These are phyloP conservation scores for Chironomus tepperi DNA, from an alignment of 1,140 invertebrate species.

Conservation along the genomic window DNA sequence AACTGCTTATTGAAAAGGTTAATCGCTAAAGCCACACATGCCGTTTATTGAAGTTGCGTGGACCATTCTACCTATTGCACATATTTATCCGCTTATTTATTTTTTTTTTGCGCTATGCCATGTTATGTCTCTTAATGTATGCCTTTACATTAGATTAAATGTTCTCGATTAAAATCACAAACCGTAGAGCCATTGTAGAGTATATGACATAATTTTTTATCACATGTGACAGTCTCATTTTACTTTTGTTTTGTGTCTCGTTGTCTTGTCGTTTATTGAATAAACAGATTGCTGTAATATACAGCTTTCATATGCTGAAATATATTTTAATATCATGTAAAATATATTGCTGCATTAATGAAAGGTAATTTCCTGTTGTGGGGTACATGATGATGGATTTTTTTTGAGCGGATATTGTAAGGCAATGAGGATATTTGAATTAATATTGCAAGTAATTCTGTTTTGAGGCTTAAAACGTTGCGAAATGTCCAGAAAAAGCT, in stretches of 20 bases:
- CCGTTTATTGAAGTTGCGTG: constrained; percentile 5
- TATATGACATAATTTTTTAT: constrained; percentile 3
- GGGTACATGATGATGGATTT: too few species aligned
- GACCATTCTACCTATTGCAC: neutral
- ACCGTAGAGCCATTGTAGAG: neutral
- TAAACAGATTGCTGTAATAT: too few species aligned
- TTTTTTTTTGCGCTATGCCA: too few species aligned
- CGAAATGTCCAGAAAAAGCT: too few species aligned
- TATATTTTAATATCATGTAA: too few species aligned
- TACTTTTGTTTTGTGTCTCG: neutral
- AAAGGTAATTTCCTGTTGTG: too few species aligned
- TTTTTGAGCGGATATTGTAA: too few species aligned
- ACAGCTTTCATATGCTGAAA: too few species aligned
- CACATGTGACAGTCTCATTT: constrained; percentile 2
- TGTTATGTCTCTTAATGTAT: neutral
- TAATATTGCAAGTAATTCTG: too few species aligned
- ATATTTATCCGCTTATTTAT: neutral
- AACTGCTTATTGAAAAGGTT: constrained; percentile 6
- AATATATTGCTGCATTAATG: too few species aligned
- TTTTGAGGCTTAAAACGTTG: too few species aligned
- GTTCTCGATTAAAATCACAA: constrained; percentile 10
- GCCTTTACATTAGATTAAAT: constrained; percentile 8
- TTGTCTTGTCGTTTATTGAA: neutral
- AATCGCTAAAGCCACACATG: constrained; percentile 1
- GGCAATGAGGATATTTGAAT: too few species aligned